Percentiles rank a stretch among this genome's conserved stretches.
phyloP scores from a whole-genome alignment of 2,797 vertebrate genomes.

The Megalops cyprinoides region DNA sequence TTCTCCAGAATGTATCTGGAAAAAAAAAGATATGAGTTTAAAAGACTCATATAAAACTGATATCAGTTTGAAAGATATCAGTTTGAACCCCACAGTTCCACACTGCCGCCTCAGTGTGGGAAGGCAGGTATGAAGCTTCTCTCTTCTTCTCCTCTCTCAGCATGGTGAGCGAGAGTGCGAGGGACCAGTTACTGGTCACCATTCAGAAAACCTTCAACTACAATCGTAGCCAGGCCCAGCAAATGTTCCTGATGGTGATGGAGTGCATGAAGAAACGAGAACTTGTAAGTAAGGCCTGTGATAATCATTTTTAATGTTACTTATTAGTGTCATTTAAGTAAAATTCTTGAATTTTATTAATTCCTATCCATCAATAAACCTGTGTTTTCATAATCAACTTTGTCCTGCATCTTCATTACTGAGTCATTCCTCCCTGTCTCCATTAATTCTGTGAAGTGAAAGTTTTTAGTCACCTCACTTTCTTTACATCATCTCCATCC shows the following conservation, averaged over 20 bases:
- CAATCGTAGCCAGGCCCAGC: constrained; percentile 88
- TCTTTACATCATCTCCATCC: not conserved
- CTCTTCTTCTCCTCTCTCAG: constrained; percentile 61
- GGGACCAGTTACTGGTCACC: constrained; percentile 94
- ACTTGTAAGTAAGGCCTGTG: constrained; percentile 81
- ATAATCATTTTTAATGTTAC: not conserved
- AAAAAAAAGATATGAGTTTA: too few relatives aligned
- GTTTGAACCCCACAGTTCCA: not conserved
- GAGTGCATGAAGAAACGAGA: constrained; percentile 99
- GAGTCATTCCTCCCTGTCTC: constrained; percentile 12
- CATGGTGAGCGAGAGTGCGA: constrained; percentile 87
- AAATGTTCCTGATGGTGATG: constrained; percentile 90
- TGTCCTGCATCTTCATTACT: constrained; percentile 55
- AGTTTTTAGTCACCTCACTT: not conserved
- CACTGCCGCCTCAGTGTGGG: not conserved
- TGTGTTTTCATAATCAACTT: constrained; percentile 50
- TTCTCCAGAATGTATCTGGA: not conserved
- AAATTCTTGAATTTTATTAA: not conserved
- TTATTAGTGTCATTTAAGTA: not conserved
- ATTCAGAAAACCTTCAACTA: constrained; percentile 99
- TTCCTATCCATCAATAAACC: constrained; percentile 65
- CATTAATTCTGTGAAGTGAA: not conserved
- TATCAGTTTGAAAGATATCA: too few relatives aligned
- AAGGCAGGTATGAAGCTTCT: not conserved
- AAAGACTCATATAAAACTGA: too few relatives aligned